Conservation (phyloP, 1,140 invertebrate genomes). For the Cryptotermes secundus region DNA sequence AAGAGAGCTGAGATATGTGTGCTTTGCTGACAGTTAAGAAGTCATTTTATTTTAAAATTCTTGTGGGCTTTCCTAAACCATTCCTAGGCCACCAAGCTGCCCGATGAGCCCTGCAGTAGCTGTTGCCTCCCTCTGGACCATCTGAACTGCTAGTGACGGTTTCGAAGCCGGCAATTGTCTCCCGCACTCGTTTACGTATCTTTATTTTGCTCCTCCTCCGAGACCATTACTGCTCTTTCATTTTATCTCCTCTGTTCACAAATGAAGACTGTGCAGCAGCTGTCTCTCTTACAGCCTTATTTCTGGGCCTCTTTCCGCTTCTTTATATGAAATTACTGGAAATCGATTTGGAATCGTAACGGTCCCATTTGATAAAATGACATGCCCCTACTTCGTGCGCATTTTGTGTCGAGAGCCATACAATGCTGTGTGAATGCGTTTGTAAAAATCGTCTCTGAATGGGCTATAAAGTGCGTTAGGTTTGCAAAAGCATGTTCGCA, state of each 20-base stretch:
- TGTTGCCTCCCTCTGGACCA: neutral
- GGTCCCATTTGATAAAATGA: neutral
- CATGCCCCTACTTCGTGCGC: neutral
- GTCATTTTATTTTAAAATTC: too few species aligned
- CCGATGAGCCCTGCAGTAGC: too few species aligned
- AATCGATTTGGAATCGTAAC: conserved; percentile 10
- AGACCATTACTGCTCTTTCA: neutral
- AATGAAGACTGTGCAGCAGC: neutral
- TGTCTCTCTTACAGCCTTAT: neutral
- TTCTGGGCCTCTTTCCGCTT: neutral
- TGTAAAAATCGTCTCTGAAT: neutral
- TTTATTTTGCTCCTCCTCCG: neutral
- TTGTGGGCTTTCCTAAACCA: too few species aligned
- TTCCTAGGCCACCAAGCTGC: too few species aligned
- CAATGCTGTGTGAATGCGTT: neutral
- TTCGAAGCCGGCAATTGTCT: neutral
- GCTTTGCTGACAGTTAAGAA: too few species aligned
- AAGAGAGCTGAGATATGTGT: too few species aligned
- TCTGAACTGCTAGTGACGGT: neutral
- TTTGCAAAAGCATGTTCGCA: neutral
- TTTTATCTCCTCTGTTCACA: neutral
- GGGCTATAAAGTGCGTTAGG: neutral
- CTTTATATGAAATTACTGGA: conserved; percentile 11
- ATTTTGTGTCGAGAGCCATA: neutral
- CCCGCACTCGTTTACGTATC: neutral